Evolutionary conservation across 2,113 vertebrate genomes (phyloP).

Genomic region (Cacatua alba): DNA sequence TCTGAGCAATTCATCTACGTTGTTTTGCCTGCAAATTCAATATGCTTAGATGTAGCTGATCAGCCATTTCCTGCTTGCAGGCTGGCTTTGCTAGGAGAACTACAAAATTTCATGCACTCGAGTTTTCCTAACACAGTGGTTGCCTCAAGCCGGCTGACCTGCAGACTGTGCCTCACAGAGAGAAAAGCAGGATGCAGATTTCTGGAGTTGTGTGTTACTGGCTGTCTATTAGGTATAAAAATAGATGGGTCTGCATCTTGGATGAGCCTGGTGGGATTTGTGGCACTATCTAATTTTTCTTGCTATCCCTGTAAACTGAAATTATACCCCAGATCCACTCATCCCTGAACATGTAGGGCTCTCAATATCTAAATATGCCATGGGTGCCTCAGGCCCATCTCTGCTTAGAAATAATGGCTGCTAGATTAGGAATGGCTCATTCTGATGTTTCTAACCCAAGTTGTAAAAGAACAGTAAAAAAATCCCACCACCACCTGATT

Average conservation of each 20-base stretch:
- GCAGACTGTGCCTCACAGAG: fast-evolving
- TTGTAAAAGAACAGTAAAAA: background rate
- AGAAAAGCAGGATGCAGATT: background rate
- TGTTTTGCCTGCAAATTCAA: background rate
- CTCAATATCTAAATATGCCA: background rate
- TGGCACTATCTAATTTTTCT: background rate
- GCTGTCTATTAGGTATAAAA: background rate
- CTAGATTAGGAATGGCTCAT: background rate
- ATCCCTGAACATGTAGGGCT: background rate
- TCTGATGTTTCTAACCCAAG: background rate
- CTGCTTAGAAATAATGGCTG: background rate
- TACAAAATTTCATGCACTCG: fast-evolving
- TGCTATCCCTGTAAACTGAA: background rate
- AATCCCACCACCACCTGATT: background rate
- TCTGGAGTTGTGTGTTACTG: background rate
- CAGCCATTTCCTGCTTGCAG: background rate
- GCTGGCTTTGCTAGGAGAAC: background rate
- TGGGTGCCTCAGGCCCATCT: background rate
- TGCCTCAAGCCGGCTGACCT: background rate
- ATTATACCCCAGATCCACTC: background rate
- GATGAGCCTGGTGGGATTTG: background rate
- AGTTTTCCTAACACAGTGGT: background rate
- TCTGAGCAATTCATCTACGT: background rate
- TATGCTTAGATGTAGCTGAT: background rate
- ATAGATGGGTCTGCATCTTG: background rate